These are phyloP conservation scores for Phocoena phocoena DNA, from an alignment of 2,113 vertebrate genomes.

Conservation along the genomic window DNA sequence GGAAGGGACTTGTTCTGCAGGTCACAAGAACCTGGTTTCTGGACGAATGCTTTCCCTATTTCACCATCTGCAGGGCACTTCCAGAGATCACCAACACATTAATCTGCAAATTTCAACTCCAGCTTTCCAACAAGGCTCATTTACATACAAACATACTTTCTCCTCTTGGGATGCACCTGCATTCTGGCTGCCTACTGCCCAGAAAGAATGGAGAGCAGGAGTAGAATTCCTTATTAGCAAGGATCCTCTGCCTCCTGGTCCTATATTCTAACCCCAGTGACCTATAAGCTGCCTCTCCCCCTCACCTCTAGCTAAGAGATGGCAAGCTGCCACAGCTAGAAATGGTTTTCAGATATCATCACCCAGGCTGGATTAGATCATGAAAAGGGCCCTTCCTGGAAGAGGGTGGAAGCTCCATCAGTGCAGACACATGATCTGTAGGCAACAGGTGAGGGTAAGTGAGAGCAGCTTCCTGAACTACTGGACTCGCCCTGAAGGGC, in stretches of 20 bases:
- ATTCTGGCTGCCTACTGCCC: neutral
- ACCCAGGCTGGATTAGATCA: conserved; percentile 60
- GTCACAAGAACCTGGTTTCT: conserved; percentile 29
- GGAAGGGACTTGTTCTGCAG: neutral
- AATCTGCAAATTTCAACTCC: neutral
- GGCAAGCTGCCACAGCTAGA: conserved; percentile 39
- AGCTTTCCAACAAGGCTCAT: neutral
- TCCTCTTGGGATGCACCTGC: conserved; percentile 19
- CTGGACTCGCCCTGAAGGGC: neutral
- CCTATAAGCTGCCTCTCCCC: neutral
- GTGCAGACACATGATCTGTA: conserved; percentile 47
- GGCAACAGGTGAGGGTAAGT: conserved; percentile 53
- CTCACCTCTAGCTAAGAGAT: conserved; percentile 5
- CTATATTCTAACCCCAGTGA: neutral
- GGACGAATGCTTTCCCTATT: neutral
- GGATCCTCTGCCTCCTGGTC: neutral
- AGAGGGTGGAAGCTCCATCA: conserved; percentile 27
- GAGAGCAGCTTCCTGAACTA: conserved; percentile 31
- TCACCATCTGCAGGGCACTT: neutral
- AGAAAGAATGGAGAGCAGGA: neutral
- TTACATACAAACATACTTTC: neutral
- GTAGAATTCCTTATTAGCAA: conserved; percentile 4
- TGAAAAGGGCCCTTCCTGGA: conserved; percentile 62
- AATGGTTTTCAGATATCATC: conserved; percentile 64
- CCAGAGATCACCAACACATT: neutral